Evolutionary conservation across 2,797 vertebrate genomes (phyloP), one percentile per base, ranked within the genome.

Genomic region (Pipistrellus pygmaeus): DNA sequence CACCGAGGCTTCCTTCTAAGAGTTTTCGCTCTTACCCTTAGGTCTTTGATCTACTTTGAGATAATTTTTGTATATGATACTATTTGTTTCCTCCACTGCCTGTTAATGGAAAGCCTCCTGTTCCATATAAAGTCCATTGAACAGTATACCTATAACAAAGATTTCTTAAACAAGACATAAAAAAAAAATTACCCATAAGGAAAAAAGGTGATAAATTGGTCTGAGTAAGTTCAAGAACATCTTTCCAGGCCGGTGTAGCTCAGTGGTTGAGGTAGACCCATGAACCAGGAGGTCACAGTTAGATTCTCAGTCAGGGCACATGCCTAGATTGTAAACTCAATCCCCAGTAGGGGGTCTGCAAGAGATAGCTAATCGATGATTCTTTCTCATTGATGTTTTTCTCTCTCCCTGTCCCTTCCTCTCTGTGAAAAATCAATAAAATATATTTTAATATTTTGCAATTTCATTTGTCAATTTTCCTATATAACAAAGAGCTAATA

Each of bases 91-190:
- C 57, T 69, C 3, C 35, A 38, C 53, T 78, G 71, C 73, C 23
- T 55, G 35, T 76, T 32, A 83, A 23, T 15, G 30, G 38, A 38
- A 84, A 78, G 30, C 17, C 27, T 93, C 48, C 48, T 85, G 75
- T 81, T 81, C 81, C 60, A 60, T 68, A 85, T 44, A 60, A 78
- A 66, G 38, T 57, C 21, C 23, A 75, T 69, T 85, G 90, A 73
- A 89, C 30, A 68, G n/a, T 21, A 75, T 32, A 72, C 30, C 51
- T 76, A 8, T 9, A 91, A 62, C 6, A 82, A 94, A 82, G 32
- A 69, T 87, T 83, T 86, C 55, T 87, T 76, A 38, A 66, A 81
- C 25, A 73, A 53, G 35, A 80, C 25, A 32, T 66, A 80, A 87
- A 78, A 62, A 27, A 60, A 73, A 66, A 30, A 64, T 9, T 25